Evolutionary conservation across 2,888 invertebrate species (phyloP).

Genomic region (Orchesella flavescens): DNA sequence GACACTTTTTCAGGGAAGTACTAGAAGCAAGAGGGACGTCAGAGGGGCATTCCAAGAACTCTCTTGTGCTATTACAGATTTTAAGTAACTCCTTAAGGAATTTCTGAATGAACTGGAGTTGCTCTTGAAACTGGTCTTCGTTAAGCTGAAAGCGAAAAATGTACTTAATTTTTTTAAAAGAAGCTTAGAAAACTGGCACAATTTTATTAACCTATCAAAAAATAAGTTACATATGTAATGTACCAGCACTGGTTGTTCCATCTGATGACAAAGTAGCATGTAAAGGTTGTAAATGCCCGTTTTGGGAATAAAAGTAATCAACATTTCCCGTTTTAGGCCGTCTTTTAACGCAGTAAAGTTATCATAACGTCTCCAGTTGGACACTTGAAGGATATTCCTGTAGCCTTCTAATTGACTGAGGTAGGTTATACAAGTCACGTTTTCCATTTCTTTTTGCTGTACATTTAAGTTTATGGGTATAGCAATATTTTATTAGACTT

Average conservation of each 20-base stretch:
- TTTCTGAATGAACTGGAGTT: slow-evolving; percentile 39
- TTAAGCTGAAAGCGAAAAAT: slow-evolving; percentile 10
- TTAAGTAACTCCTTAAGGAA: slow-evolving; percentile 29
- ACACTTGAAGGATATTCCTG: slow-evolving; percentile 25
- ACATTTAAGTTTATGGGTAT: neutral
- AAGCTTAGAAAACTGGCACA: neutral
- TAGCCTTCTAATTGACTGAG: slow-evolving; percentile 21
- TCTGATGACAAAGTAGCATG: slow-evolving; percentile 32
- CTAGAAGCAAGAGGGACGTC: slow-evolving; percentile 25
- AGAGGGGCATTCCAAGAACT: slow-evolving; percentile 39
- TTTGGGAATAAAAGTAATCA: slow-evolving; percentile 27
- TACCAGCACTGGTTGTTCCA: slow-evolving; percentile 38
- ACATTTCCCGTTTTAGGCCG: slow-evolving; percentile 16
- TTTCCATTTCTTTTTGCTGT: slow-evolving; percentile 28
- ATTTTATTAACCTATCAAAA: neutral
- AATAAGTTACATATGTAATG: neutral
- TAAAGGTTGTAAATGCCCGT: slow-evolving; percentile 37
- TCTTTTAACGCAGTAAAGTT: slow-evolving; percentile 29
- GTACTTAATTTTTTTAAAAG: too few relatives aligned
- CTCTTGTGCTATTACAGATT: slow-evolving; percentile 13
- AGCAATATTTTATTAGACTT: too few relatives aligned
- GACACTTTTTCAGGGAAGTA: neutral
- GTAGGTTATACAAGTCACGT: slow-evolving; percentile 15
- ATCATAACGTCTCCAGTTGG: slow-evolving; percentile 39
- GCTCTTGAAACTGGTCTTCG: slow-evolving; percentile 25